phyloP scores from a whole-genome alignment of 2,113 vertebrate genomes.

The Oceanites oceanicus region DNA sequence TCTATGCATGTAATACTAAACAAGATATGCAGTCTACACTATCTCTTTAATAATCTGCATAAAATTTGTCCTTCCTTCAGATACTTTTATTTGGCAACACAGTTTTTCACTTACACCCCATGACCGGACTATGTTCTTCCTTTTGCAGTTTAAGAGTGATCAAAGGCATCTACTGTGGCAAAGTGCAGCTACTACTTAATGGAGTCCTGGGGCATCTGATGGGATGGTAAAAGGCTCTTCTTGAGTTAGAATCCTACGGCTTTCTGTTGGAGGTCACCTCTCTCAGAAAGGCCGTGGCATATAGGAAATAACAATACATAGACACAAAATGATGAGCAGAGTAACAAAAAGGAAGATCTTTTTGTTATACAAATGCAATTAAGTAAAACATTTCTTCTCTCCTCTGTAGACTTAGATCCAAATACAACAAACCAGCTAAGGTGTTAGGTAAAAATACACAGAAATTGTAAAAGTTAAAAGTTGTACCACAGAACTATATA shows the following conservation, averaged over 20 bases:
- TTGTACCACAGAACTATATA: not conserved
- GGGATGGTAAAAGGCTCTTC: not conserved
- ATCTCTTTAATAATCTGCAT: not conserved
- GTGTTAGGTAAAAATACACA: not conserved
- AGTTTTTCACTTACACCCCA: not conserved
- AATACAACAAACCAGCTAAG: not conserved
- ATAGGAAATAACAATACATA: not conserved
- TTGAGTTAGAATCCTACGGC: not conserved
- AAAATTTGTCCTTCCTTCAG: not conserved
- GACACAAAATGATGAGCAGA: not conserved
- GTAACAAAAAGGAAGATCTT: not conserved
- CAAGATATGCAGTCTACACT: not conserved
- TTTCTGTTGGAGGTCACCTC: not conserved
- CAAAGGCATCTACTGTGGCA: not conserved
- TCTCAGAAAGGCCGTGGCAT: not conserved
- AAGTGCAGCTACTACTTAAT: not conserved
- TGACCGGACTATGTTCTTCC: not conserved
- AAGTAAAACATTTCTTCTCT: not conserved
- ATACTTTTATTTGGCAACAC: not conserved
- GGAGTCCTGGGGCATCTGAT: not conserved
- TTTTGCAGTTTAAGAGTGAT: not conserved
- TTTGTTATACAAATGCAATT: not conserved
- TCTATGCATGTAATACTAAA: not conserved
- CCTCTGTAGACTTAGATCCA: not conserved
- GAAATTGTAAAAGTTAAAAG: not conserved